These are phyloP conservation scores for Acronicta alni DNA, from an alignment of 2,888 invertebrate genomes.

Conservation along the genomic window DNA sequence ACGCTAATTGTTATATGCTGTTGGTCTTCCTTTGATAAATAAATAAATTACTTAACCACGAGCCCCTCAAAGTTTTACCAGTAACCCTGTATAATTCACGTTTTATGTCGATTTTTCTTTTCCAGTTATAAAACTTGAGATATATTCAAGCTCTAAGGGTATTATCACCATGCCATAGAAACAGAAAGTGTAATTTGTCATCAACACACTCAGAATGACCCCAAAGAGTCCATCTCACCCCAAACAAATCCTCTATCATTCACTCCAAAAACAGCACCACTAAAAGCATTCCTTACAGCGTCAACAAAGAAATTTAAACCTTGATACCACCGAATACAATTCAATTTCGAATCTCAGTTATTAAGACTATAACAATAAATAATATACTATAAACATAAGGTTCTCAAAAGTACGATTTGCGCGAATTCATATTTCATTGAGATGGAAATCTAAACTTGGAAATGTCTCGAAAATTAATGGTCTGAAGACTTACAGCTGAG, in stretches of 20 bases:
- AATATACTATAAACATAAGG: constrained; percentile 20
- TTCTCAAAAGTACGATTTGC: constrained; percentile 33
- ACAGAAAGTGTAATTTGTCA: constrained; percentile 23
- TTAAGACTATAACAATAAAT: constrained; percentile 24
- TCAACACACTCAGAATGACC: constrained; percentile 21
- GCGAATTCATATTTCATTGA: constrained; percentile 46
- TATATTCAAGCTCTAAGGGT: background rate
- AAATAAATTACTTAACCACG: too few species aligned
- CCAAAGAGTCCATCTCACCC: constrained; percentile 21
- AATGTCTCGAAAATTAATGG: constrained; percentile 41
- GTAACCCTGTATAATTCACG: too few species aligned
- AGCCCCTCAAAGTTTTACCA: too few species aligned
- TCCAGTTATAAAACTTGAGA: too few species aligned
- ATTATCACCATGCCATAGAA: constrained; percentile 14
- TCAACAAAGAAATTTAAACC: constrained; percentile 19
- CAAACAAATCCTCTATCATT: constrained; percentile 26
- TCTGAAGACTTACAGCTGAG: constrained; percentile 13
- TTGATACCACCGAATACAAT: constrained; percentile 8
- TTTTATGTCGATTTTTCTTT: too few species aligned
- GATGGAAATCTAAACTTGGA: constrained; percentile 36
- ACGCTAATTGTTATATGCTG: too few species aligned
- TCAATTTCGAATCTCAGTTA: constrained; percentile 1
- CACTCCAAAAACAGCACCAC: constrained; percentile 18
- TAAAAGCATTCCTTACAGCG: constrained; percentile 28
- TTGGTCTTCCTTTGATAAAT: too few species aligned